phyloP scores from a whole-genome alignment of 2,797 vertebrate species.

The Siniperca scherzeri region DNA sequence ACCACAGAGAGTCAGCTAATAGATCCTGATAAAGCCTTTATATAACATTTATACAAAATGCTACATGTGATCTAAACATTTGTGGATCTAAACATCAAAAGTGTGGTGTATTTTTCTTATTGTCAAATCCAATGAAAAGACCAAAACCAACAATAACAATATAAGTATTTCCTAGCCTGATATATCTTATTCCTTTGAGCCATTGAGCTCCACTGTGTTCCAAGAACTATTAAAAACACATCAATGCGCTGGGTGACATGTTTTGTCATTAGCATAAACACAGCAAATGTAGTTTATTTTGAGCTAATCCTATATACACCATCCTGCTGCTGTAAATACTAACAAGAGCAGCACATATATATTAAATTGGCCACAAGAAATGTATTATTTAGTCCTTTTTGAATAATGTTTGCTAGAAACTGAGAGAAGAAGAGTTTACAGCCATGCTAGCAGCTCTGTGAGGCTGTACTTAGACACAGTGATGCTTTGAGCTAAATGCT shows the following conservation, averaged over 20 bases:
- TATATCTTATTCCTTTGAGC: neutral
- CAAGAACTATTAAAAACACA: slow-evolving; percentile 28
- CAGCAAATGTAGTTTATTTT: neutral
- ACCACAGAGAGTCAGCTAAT: neutral
- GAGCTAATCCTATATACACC: neutral
- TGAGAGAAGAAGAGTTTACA: neutral
- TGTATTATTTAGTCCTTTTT: neutral
- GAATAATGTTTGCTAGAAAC: neutral
- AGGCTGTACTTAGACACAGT: neutral
- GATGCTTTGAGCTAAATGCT: neutral
- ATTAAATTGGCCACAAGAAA: neutral
- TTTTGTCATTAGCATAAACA: neutral
- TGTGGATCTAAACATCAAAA: neutral
- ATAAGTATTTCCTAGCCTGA: slow-evolving; percentile 13
- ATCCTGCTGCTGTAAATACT: slow-evolving; percentile 4
- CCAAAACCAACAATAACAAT: neutral
- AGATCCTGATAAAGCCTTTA: neutral
- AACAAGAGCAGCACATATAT: neutral
- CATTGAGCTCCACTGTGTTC: slow-evolving; percentile 11
- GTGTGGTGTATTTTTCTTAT: neutral
- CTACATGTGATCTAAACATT: neutral
- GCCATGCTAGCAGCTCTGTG: neutral
- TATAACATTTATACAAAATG: neutral
- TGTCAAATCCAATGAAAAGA: neutral
- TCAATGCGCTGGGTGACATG: neutral